Evolutionary conservation across 2,113 vertebrate genomes (phyloP), one percentile per base, ranked within the genome.

Genomic region (Gymnogyps californianus): DNA sequence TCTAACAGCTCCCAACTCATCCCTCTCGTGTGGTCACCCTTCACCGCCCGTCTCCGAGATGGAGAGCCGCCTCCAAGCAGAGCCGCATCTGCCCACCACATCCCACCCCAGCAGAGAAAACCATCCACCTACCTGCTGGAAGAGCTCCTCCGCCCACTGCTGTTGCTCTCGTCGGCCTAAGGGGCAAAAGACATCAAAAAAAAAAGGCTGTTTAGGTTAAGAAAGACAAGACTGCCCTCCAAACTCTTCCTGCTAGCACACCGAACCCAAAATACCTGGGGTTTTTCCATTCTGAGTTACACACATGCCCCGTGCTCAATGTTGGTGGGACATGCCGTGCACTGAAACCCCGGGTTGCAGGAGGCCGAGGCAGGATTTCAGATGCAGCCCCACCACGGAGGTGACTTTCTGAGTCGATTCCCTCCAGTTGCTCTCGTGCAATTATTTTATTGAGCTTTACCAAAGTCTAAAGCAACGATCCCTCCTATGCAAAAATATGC

Each of bases 141-240:
- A 4, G 97, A 97, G 87, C 98, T 98, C 95, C 97, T 98, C 79
- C 71, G 94, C 92, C 98, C 98, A 1, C 97, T 97, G 77, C 98
- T 96, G 97, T 55, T 98, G 98, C 97, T 97, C 96, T 98, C 98
- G 28, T 98, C 98, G 52, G 97, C 97, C 98, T 98, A 61, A 17
- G 74, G 90, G 42, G 38, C 80, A 93, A 94, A 95, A 96, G 47
- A 82, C 88, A 96, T 0, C 2, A 61, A 51, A 70, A 75, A 55
- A 80, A 31, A 84, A 74, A 15, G 10, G 18, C 18, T 32, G 40
- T 22, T 97, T 19, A 93, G 69, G 42, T 16, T n/a, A 15, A 61
- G 58, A 14, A n/a, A 7, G 52, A 16, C 16, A 5, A 54, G 13
- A 28, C 9, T 9, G 22, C 26, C 18, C 65, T n/a, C 20, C 65